Evolutionary conservation across 2,113 vertebrate genomes (phyloP).

Genomic region (Pavo muticus): DNA sequence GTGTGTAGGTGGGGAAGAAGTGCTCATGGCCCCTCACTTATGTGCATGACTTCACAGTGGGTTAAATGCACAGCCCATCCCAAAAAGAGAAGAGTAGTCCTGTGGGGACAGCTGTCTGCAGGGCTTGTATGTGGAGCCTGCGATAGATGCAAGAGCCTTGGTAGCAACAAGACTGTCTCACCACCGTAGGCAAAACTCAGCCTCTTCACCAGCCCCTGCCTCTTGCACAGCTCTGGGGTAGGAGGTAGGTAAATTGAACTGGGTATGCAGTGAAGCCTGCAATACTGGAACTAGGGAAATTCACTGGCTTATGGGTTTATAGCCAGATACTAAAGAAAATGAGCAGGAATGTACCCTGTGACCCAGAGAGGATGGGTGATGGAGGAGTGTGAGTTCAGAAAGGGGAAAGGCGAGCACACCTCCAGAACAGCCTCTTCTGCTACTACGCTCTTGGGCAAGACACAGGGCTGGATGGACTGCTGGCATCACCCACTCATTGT

Average conservation of each 20-base stretch:
- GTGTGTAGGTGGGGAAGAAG: neutral
- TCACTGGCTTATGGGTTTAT: neutral
- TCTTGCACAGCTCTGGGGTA: neutral
- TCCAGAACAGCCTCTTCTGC: neutral
- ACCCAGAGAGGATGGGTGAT: neutral
- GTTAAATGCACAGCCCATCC: neutral
- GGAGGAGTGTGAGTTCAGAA: neutral
- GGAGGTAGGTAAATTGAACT: neutral
- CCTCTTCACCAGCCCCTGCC: neutral
- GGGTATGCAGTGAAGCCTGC: neutral
- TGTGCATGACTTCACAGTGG: fast-evolving
- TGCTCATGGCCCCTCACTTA: neutral
- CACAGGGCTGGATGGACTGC: neutral
- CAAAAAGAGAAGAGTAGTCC: neutral
- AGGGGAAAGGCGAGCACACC: neutral
- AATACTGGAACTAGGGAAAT: neutral
- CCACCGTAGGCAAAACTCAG: neutral
- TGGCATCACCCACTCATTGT: neutral
- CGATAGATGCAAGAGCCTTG: neutral
- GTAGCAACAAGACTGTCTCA: neutral
- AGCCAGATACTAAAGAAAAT: neutral
- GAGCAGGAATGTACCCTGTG: neutral
- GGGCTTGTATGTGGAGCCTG: neutral
- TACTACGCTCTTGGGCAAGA: fast-evolving
- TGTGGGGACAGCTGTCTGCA: neutral